Evolutionary conservation across 1,140 invertebrate genomes (phyloP).

Genomic region (Pomacea maculata): DNA sequence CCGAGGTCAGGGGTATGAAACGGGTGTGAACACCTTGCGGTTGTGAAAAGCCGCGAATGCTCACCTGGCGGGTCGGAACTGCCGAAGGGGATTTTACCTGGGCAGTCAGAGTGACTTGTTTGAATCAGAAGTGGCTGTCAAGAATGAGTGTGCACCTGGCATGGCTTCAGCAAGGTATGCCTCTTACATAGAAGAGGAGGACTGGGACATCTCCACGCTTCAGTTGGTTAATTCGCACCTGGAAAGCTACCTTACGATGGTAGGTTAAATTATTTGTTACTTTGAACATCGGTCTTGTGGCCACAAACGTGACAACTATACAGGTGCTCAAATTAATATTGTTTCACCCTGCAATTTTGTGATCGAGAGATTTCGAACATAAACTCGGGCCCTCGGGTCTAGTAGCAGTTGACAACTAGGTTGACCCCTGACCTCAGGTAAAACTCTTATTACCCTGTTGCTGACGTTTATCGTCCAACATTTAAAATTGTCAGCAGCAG

Average conservation of each 20-base stretch:
- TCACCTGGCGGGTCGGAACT: too few species aligned
- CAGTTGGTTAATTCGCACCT: conserved; percentile 49
- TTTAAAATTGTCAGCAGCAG: too few species aligned
- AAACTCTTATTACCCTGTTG: too few species aligned
- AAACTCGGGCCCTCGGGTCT: not conserved
- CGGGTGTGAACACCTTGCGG: too few species aligned
- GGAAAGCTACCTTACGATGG: conserved; percentile 53
- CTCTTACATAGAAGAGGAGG: conserved; percentile 51
- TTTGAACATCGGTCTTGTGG: too few species aligned
- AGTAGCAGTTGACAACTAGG: too few species aligned
- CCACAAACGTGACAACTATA: not conserved
- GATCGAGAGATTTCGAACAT: not conserved
- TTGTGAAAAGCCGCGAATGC: too few species aligned
- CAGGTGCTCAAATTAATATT: not conserved
- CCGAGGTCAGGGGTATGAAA: too few species aligned
- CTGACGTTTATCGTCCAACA: too few species aligned
- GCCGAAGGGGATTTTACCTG: too few species aligned
- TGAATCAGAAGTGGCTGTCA: not conserved
- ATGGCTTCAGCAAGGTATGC: conserved; percentile 32
- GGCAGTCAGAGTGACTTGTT: too few species aligned
- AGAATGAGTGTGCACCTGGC: conserved; percentile 10
- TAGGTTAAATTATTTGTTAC: conserved; percentile 29
- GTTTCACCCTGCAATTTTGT: not conserved
- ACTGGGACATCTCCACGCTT: conserved; percentile 51
- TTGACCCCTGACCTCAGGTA: too few species aligned